Conservation (phyloP, 2,113 vertebrate genomes). For the Myocastor coypus region DNA sequence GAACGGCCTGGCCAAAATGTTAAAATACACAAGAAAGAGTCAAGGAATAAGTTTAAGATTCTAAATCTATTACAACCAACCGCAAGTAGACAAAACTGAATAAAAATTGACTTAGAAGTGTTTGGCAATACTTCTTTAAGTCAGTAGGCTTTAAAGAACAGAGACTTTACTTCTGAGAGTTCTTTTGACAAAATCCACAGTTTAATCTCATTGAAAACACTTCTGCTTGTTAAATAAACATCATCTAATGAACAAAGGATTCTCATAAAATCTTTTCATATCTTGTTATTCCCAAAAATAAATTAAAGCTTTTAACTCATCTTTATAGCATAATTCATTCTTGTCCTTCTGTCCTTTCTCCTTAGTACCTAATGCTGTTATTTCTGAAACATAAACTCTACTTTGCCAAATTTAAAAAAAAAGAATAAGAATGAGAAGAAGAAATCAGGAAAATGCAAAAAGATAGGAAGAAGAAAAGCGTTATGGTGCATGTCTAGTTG, state of each 20-base stretch:
- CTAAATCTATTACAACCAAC: constrained; percentile 63
- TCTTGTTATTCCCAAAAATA: constrained; percentile 87
- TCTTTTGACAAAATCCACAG: constrained; percentile 70
- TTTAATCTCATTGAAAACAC: constrained; percentile 84
- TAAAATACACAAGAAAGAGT: constrained; percentile 63
- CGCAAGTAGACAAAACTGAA: constrained; percentile 71
- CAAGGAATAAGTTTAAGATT: constrained; percentile 54
- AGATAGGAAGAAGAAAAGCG: background rate
- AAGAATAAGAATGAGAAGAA: constrained; percentile 11
- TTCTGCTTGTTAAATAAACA: constrained; percentile 86
- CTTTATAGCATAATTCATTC: constrained; percentile 80
- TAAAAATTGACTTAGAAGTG: constrained; percentile 77
- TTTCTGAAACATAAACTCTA: constrained; percentile 79
- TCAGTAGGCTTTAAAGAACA: constrained; percentile 82
- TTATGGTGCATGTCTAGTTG: no score
- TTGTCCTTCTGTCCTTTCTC: constrained; percentile 75
- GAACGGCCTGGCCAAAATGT: constrained; percentile 71
- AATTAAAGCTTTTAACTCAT: constrained; percentile 83
- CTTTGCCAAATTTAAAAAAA: constrained; percentile 7
- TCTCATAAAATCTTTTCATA: constrained; percentile 85
- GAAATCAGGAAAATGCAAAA: background rate
- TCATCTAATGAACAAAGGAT: constrained; percentile 77
- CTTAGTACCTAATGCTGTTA: constrained; percentile 68
- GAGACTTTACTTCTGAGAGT: constrained; percentile 77
- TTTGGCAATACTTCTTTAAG: constrained; percentile 79